Evolutionary conservation across 1,140 invertebrate genomes (phyloP).

Genomic region (Nixonia krombeini): DNA sequence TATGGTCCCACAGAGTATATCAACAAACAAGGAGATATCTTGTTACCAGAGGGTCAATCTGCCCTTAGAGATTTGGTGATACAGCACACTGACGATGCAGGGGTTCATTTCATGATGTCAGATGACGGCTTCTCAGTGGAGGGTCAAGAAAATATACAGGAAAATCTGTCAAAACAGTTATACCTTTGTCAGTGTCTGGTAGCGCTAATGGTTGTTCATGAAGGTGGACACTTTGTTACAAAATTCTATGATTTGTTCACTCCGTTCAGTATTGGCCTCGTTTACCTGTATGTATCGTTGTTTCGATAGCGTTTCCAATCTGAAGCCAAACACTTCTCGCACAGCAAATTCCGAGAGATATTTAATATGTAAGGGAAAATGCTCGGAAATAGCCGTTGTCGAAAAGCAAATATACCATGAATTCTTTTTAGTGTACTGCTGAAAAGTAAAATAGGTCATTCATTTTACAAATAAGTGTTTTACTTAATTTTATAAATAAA

Average conservation of each 20-base stretch:
- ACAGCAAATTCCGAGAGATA: slow-evolving; percentile 99
- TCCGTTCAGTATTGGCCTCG: slow-evolving; percentile 91
- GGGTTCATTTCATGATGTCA: slow-evolving; percentile 98
- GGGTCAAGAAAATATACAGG: slow-evolving; percentile 96
- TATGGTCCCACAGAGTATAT: slow-evolving; percentile 87
- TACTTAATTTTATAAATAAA: too few relatives aligned
- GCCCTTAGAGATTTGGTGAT: slow-evolving; percentile 84
- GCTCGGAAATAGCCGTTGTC: slow-evolving; percentile 74
- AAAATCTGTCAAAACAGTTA: slow-evolving; percentile 94
- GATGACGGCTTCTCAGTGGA: slow-evolving; percentile 98
- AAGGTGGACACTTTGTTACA: slow-evolving; percentile 93
- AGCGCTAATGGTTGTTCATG: slow-evolving; percentile 86
- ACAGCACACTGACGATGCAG: slow-evolving; percentile 81
- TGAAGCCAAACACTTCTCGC: slow-evolving; percentile 97
- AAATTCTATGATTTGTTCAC: slow-evolving; percentile 98
- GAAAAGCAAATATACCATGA: too few relatives aligned
- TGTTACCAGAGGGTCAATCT: slow-evolving; percentile 85
- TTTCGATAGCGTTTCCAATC: slow-evolving; percentile 88
- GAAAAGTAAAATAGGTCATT: too few relatives aligned
- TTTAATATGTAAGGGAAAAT: slow-evolving; percentile 89
- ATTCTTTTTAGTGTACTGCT: too few relatives aligned
- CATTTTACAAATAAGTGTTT: too few relatives aligned
- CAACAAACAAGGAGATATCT: slow-evolving; percentile 83
- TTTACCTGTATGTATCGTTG: slow-evolving; percentile 95
- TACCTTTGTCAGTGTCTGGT: slow-evolving; percentile 95